A percentile compares a stretch with the other conserved stretches of the same genome.
phyloP scores from a whole-genome alignment of 2,113 vertebrate genomes.

The Urocynchramus pylzowi region DNA sequence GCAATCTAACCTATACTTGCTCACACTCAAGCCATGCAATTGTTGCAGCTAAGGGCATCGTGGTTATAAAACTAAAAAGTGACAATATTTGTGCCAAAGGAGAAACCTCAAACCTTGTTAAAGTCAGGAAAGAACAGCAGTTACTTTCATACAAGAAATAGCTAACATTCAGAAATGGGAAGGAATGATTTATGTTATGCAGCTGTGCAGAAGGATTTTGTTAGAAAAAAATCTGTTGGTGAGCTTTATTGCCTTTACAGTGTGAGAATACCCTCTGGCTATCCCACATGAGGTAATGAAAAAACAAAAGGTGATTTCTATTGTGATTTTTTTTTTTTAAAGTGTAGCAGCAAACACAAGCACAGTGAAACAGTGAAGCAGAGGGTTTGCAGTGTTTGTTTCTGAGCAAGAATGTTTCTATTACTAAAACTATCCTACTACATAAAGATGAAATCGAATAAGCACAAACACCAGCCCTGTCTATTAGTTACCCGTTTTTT shows the following conservation, averaged over 20 bases:
- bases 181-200: conserved; percentile 57
- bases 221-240: conserved; percentile 13
- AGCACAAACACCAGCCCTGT: neutral
- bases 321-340: neutral
- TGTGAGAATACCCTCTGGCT: conserved; percentile 8
- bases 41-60: neutral
- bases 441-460: neutral
- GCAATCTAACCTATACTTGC: neutral
- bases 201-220: conserved; percentile 63
- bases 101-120: conserved; percentile 41
- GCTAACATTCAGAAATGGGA: conserved; percentile 39
- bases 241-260: conserved; percentile 52
- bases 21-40: neutral
- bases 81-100: conserved; percentile 25
- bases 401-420: neutral
- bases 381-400: neutral
- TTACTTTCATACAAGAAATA: conserved; percentile 56
- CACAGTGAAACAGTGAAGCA: neutral
- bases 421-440: neutral
- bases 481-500: neutral
- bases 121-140: conserved; percentile 34
- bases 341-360: conserved; percentile 20
- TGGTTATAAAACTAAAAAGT: conserved; percentile 11
- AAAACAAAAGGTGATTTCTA: conserved; percentile 54
- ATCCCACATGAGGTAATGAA: neutral